These are phyloP conservation scores for Trypoxylus dichotomus DNA, from an alignment of 1,140 invertebrate genomes.

Conservation along the genomic window DNA sequence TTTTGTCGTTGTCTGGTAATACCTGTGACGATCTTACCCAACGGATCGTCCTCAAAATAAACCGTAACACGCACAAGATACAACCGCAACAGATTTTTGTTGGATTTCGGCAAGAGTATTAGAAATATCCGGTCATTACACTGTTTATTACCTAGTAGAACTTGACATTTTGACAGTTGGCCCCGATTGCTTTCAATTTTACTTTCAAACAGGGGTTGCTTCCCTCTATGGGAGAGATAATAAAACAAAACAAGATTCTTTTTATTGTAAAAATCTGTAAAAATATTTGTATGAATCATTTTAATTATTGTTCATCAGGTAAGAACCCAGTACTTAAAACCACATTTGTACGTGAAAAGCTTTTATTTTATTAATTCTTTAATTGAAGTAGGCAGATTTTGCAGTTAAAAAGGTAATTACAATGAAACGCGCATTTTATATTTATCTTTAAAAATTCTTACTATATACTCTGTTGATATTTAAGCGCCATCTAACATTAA, in stretches of 20 bases:
- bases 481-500: too few relatives aligned
- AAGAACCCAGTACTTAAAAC: too few relatives aligned
- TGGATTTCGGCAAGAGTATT: not conserved
- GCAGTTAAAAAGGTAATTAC: too few relatives aligned
- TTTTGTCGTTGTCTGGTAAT: not conserved
- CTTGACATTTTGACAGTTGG: not conserved
- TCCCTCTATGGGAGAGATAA: not conserved
- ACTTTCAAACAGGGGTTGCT: not conserved
- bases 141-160: not conserved
- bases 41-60: not conserved
- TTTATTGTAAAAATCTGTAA: too few relatives aligned
- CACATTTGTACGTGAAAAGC: too few relatives aligned
- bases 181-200: not conserved
- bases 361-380: too few relatives aligned
- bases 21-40: not conserved
- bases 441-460: too few relatives aligned
- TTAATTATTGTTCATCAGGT: not conserved
- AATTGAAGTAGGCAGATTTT: too few relatives aligned
- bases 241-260: not conserved
- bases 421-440: too few relatives aligned
- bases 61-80: not conserved
- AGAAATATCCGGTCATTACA: not conserved
- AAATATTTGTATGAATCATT: not conserved
- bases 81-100: not conserved
- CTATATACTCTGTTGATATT: too few relatives aligned